Percentiles rank a stretch among this genome's conserved stretches.
These are phyloP conservation scores for Leptinotarsa defecta DNA, from an alignment of 1,140 invertebrate species.

Conservation along the genomic window DNA sequence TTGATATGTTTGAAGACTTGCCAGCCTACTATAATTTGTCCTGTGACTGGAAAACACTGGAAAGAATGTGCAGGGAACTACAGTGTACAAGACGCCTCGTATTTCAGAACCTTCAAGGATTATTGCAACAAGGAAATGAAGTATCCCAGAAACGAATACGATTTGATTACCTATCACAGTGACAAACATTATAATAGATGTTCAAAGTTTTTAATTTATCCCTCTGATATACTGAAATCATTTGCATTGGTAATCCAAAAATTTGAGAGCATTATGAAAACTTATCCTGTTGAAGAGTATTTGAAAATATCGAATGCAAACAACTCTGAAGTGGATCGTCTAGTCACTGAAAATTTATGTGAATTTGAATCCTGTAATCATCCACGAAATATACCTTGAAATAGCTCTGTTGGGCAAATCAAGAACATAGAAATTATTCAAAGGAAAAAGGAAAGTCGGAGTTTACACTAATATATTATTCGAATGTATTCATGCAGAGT, in stretches of 20 bases:
- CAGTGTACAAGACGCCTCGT: background rate
- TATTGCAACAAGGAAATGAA: background rate
- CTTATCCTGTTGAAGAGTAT: background rate
- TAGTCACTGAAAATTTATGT: background rate
- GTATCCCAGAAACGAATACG: background rate
- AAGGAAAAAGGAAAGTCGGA: background rate
- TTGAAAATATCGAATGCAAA: background rate
- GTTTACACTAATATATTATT: background rate
- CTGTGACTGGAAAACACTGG: background rate
- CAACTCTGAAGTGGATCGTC: background rate
- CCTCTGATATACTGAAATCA: background rate
- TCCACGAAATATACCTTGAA: background rate
- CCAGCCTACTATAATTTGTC: background rate
- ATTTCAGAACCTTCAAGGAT: background rate
- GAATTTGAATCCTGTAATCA: background rate
- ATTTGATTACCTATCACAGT: background rate
- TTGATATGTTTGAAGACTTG: background rate
- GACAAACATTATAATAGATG: constrained; percentile 6
- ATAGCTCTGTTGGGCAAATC: background rate
- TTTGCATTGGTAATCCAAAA: background rate
- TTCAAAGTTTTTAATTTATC: background rate
- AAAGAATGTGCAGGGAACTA: background rate
- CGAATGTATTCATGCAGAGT: background rate
- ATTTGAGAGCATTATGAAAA: background rate
- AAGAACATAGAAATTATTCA: too few relatives aligned